Evolutionary conservation across 2,113 vertebrate genomes (phyloP).

Genomic region (Prionailurus viverrinus): DNA sequence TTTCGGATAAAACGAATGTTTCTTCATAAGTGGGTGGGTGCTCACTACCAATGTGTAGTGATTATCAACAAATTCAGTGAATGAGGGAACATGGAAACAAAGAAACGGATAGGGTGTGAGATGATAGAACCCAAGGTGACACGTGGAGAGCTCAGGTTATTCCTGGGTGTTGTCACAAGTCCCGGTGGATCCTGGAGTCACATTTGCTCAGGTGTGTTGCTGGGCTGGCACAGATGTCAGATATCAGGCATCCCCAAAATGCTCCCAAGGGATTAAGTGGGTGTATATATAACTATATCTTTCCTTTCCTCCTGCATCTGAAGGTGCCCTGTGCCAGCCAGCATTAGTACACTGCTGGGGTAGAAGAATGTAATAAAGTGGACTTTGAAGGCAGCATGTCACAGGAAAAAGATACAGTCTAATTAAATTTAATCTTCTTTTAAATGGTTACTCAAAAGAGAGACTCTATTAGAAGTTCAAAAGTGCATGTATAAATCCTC

Average conservation of each 20-base stretch:
- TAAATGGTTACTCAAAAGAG: constrained; percentile 60
- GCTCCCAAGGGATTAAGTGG: neutral
- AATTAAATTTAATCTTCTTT: constrained; percentile 76
- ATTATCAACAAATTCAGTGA: neutral
- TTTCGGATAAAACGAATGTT: constrained; percentile 9
- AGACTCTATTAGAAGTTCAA: constrained; percentile 62
- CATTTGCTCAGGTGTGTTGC: neutral
- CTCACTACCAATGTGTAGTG: neutral
- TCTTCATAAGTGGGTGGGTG: neutral
- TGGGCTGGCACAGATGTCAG: neutral
- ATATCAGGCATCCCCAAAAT: neutral
- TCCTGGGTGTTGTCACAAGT: neutral
- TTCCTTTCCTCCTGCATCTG: neutral
- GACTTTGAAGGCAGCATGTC: constrained; percentile 46
- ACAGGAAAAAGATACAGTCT: constrained; percentile 39
- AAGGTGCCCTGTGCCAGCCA: neutral
- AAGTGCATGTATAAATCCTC: constrained; percentile 15
- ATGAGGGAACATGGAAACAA: neutral
- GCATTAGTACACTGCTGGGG: neutral
- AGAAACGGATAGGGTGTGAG: neutral
- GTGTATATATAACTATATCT: neutral
- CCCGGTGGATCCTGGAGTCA: neutral
- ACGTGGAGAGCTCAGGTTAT: neutral
- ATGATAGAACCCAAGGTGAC: neutral
- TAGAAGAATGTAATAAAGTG: neutral